Evolutionary conservation across 2,113 vertebrate species (phyloP).

Genomic region (Phodopus roborovskii): DNA sequence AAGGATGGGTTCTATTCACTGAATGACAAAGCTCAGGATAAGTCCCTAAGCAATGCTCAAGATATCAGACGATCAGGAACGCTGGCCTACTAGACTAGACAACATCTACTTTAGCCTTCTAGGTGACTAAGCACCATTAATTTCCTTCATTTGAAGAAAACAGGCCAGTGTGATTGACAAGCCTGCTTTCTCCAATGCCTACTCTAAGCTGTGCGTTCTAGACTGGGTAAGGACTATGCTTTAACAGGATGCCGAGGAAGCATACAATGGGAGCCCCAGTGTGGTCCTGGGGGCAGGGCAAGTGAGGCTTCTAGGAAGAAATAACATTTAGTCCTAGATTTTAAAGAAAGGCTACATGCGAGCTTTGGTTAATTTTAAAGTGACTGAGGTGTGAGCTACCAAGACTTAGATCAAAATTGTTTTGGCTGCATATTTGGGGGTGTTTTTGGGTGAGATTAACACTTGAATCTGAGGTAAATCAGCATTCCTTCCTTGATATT

Average conservation of each 20-base stretch:
- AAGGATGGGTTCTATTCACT: background rate
- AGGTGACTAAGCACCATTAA: background rate
- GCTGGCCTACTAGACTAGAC: background rate
- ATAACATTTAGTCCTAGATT: background rate
- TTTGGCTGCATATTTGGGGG: background rate
- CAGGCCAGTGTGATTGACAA: background rate
- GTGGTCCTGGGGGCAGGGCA: background rate
- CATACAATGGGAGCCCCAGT: fast-evolving
- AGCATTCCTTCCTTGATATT: background rate
- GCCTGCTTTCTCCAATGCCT: background rate
- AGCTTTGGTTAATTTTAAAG: background rate
- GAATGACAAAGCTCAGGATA: background rate
- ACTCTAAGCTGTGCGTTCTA: background rate
- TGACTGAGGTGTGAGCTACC: background rate
- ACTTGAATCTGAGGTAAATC: background rate
- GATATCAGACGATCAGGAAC: background rate
- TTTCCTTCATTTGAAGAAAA: background rate
- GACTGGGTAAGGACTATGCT: too few species aligned
- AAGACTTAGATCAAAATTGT: background rate
- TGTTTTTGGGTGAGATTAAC: background rate
- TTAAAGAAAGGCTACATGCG: background rate
- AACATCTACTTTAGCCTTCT: background rate
- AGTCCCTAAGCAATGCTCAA: background rate
- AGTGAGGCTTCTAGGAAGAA: background rate
- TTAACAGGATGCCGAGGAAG: background rate